phyloP scores from a whole-genome alignment of 2,113 vertebrate genomes.

The Solea solea region DNA sequence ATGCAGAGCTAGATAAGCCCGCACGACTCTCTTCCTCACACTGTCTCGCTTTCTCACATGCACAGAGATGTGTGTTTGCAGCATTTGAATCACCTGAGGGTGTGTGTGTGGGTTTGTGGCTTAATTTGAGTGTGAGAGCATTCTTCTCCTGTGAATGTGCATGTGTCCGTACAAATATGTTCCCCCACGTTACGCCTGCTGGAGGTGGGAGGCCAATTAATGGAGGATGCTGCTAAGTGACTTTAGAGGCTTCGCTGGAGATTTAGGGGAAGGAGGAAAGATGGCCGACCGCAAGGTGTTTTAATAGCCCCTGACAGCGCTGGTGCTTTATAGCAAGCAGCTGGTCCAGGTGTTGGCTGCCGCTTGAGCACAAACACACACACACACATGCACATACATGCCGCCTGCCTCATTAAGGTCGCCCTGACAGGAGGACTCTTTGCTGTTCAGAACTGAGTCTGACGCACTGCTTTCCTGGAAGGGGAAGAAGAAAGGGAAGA shows the following conservation, averaged over 20 bases:
- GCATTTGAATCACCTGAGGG: slow-evolving; percentile 58
- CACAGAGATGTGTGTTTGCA: slow-evolving; percentile 18
- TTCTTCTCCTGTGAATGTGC: slow-evolving; percentile 35
- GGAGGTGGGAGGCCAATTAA: slow-evolving; percentile 67
- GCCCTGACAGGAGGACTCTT: slow-evolving; percentile 55
- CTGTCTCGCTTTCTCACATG: slow-evolving; percentile 1
- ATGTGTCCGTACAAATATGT: slow-evolving; percentile 29
- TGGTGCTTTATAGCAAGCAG: slow-evolving; percentile 70
- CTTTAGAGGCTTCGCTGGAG: slow-evolving; percentile 70
- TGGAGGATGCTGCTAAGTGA: slow-evolving; percentile 70
- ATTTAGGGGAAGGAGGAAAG: slow-evolving; percentile 71
- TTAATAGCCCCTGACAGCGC: slow-evolving; percentile 69
- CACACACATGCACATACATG: slow-evolving; percentile 46
- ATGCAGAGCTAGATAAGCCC: slow-evolving; percentile 62
- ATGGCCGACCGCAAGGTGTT: slow-evolving; percentile 65
- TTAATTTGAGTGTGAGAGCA: slow-evolving; percentile 39
- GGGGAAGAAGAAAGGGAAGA: slow-evolving; percentile 32
- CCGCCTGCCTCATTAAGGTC: slow-evolving; percentile 69
- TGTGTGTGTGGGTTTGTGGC: slow-evolving; percentile 44
- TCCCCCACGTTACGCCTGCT: slow-evolving; percentile 33
- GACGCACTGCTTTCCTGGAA: slow-evolving; percentile 45
- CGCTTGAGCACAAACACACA: slow-evolving; percentile 23
- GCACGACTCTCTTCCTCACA: slow-evolving; percentile 35
- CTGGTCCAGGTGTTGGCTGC: slow-evolving; percentile 74
- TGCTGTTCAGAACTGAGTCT: slow-evolving; percentile 55